A percentile compares a stretch with the other conserved stretches of the same genome.
These are phyloP conservation scores for Melanotaenia parkinsoni DNA, from an alignment of 2,797 vertebrate genomes.

Conservation along the genomic window DNA sequence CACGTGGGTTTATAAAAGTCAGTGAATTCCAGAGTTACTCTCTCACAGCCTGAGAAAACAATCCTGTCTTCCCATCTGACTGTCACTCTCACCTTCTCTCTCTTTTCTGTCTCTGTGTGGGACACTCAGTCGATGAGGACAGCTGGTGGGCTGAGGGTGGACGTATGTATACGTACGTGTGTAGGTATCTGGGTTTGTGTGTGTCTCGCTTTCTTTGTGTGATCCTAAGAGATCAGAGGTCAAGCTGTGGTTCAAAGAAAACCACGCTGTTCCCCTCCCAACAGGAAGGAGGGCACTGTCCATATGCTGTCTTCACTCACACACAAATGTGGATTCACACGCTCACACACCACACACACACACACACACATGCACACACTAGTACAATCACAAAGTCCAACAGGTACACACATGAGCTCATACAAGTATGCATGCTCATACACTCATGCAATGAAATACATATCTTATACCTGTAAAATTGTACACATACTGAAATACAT, in stretches of 20 bases:
- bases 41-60: constrained; percentile 75
- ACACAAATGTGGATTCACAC: constrained; percentile 46
- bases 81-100: constrained; percentile 69
- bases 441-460: constrained; percentile 12
- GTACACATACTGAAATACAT: background rate
- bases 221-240: constrained; percentile 81
- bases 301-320: constrained; percentile 85
- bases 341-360: constrained; percentile 26
- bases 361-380: constrained; percentile 6
- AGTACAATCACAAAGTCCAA: constrained; percentile 29
- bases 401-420: constrained; percentile 40
- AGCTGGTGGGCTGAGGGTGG: constrained; percentile 78
- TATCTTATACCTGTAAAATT: background rate
- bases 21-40: constrained; percentile 58
- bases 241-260: constrained; percentile 79
- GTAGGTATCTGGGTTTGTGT: constrained; percentile 68
- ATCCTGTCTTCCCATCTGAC: constrained; percentile 37
- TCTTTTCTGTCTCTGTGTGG: constrained; percentile 37
- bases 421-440: constrained; percentile 4
- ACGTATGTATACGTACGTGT: constrained; percentile 59
- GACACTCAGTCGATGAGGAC: constrained; percentile 62
- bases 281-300: constrained; percentile 86
- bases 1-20: constrained; percentile 67
- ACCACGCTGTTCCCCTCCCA: constrained; percentile 78
- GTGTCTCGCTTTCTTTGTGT: constrained; percentile 70